Conservation (phyloP, 2,888 invertebrate genomes). For the Xestia sexstrigata region DNA sequence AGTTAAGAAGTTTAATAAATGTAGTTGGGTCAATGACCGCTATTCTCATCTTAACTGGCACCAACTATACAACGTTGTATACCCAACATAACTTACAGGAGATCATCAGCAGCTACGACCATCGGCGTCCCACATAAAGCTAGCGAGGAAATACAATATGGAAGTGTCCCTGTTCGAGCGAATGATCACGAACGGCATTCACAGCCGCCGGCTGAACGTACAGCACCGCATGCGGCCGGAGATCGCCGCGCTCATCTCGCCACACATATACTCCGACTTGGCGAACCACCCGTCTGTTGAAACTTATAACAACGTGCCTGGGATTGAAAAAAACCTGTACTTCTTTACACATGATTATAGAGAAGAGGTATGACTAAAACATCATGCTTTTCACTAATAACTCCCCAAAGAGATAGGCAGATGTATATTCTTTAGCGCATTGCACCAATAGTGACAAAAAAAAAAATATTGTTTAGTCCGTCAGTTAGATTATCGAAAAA, state of each 20-base stretch:
- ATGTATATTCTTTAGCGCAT: no score
- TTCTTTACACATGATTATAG: constrained; percentile 92
- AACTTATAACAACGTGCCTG: constrained; percentile 90
- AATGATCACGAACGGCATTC: constrained; percentile 92
- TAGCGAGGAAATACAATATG: constrained; percentile 92
- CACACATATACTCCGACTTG: constrained; percentile 93
- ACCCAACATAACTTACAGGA: constrained; percentile 78
- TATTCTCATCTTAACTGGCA: no score
- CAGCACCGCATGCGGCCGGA: constrained; percentile 95
- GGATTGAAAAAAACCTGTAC: constrained; percentile 92
- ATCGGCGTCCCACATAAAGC: constrained; percentile 92
- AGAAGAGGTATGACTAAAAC: constrained; percentile 86
- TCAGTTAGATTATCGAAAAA: no score
- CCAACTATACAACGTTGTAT: no score
- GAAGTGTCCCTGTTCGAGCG: constrained; percentile 96
- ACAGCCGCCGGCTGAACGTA: constrained; percentile 91
- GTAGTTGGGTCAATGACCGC: no score
- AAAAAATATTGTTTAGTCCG: no score
- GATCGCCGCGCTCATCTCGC: constrained; percentile 89
- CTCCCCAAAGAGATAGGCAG: neutral
- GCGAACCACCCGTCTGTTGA: constrained; percentile 91
- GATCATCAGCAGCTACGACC: constrained; percentile 96
- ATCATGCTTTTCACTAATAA: neutral
- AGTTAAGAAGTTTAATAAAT: no score
- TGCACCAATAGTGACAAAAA: no score